Percentiles rank a stretch among this genome's conserved stretches.
Conservation (phyloP, 2,797 vertebrate genomes). For the Xenentodon cancila region DNA sequence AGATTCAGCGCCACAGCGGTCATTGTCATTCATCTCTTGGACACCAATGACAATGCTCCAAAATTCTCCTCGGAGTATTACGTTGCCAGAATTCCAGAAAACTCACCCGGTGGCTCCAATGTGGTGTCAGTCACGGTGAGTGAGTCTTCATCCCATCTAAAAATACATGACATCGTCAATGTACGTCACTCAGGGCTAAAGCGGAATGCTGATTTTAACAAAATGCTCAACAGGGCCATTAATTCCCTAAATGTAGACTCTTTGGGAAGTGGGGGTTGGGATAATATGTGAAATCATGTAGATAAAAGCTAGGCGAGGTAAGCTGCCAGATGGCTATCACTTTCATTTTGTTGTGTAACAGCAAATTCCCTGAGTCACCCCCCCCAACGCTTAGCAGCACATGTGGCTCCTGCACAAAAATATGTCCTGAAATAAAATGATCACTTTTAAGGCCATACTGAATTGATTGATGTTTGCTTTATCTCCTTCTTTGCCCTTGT, state of each 20-base stretch:
- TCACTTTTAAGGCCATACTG: slow-evolving; percentile 25
- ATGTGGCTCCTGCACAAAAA: slow-evolving; percentile 49
- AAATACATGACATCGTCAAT: slow-evolving; percentile 53
- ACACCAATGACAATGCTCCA: slow-evolving; percentile 95
- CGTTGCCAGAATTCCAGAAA: slow-evolving; percentile 93
- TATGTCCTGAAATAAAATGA: slow-evolving; percentile 39
- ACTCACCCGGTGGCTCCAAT: slow-evolving; percentile 92
- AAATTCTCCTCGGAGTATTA: slow-evolving; percentile 95
- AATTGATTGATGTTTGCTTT: slow-evolving; percentile 21
- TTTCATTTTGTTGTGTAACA: slow-evolving; percentile 84
- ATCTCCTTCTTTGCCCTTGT: slow-evolving; percentile 42
- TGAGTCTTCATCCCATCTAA: slow-evolving; percentile 57
- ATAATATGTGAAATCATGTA: slow-evolving; percentile 79
- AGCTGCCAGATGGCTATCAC: slow-evolving; percentile 84
- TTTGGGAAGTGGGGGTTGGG: slow-evolving; percentile 56
- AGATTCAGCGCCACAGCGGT: slow-evolving; percentile 96
- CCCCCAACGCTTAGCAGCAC: slow-evolving; percentile 52
- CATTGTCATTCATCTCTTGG: slow-evolving; percentile 89
- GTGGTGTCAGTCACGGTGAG: slow-evolving; percentile 94
- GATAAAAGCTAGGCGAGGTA: slow-evolving; percentile 77
- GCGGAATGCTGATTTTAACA: slow-evolving; percentile 63
- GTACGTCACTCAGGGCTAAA: slow-evolving; percentile 62
- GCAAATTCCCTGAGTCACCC: slow-evolving; percentile 67
- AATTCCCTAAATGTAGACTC: slow-evolving; percentile 78
- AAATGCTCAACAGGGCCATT: slow-evolving; percentile 65